These are phyloP conservation scores for Cacatua alba DNA, from an alignment of 2,113 vertebrate genomes.

Conservation along the genomic window DNA sequence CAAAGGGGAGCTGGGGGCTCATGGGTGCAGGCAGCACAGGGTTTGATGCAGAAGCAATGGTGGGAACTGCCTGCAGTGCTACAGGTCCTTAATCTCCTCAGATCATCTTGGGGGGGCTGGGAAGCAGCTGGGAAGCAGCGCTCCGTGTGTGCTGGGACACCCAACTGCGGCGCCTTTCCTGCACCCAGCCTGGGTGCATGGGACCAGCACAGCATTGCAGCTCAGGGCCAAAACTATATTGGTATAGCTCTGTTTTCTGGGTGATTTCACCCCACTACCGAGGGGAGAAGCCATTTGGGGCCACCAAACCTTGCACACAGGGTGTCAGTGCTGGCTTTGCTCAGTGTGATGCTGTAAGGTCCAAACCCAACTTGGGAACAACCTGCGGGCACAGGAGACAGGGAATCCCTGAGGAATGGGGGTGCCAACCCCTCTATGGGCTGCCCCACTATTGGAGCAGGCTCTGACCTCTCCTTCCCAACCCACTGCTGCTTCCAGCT, in stretches of 20 bases:
- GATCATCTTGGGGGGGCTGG: accelerated
- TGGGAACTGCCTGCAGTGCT: background rate
- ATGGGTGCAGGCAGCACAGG: accelerated
- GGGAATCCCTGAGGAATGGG: background rate
- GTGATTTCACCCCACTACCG: background rate
- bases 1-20: background rate
- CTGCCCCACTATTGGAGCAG: background rate
- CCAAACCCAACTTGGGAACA: background rate
- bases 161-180: accelerated
- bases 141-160: background rate
- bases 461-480: background rate
- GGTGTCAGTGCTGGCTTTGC: background rate
- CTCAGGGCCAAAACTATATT: accelerated
- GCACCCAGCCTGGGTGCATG: background rate
- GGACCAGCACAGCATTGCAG: accelerated
- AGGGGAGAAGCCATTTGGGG: background rate
- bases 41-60: background rate
- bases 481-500: background rate
- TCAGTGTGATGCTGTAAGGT: accelerated
- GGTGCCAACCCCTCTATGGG: background rate
- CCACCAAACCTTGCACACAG: background rate
- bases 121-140: background rate
- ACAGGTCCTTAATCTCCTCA: background rate
- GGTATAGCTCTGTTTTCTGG: accelerated
- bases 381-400: accelerated